Evolutionary conservation across 2,888 invertebrate genomes (phyloP).

Genomic region (Synanthedon andrenaeformis): DNA sequence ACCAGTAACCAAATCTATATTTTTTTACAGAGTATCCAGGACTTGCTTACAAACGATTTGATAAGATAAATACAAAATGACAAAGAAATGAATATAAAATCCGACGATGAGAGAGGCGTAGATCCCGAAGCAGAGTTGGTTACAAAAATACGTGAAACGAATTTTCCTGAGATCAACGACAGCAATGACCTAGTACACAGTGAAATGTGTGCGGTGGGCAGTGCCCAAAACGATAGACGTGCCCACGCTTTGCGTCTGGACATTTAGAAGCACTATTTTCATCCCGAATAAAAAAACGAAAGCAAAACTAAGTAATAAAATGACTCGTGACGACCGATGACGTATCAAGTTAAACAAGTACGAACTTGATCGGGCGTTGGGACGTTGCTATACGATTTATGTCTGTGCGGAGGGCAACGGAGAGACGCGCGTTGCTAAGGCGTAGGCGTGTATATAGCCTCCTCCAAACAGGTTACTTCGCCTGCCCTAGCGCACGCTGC

Average conservation of each 20-base stretch:
- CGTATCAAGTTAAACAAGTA: slow-evolving; percentile 33
- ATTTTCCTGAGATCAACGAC: no score
- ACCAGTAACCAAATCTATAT: no score
- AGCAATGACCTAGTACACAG: no score
- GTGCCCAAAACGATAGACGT: not conserved
- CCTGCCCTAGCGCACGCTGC: slow-evolving; percentile 35
- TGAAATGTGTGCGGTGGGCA: no score
- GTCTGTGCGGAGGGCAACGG: not conserved
- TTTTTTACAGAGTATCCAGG: no score
- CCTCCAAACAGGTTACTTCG: slow-evolving; percentile 59
- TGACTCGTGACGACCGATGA: slow-evolving; percentile 2
- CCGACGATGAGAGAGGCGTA: no score
- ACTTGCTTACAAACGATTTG: no score
- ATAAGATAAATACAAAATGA: no score
- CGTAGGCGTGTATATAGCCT: slow-evolving; percentile 43
- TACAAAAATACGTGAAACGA: no score
- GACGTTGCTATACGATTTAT: slow-evolving; percentile 11
- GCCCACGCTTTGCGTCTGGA: not conserved
- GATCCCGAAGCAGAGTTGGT: no score
- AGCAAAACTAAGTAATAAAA: not conserved
- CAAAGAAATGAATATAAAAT: no score
- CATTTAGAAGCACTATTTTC: not conserved
- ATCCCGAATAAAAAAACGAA: not conserved
- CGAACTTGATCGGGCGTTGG: slow-evolving; percentile 42
- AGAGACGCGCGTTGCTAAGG: slow-evolving; percentile 55